Base-by-base conservation (phyloP, 2,113 vertebrate species). In the Passerina amoena region DNA sequence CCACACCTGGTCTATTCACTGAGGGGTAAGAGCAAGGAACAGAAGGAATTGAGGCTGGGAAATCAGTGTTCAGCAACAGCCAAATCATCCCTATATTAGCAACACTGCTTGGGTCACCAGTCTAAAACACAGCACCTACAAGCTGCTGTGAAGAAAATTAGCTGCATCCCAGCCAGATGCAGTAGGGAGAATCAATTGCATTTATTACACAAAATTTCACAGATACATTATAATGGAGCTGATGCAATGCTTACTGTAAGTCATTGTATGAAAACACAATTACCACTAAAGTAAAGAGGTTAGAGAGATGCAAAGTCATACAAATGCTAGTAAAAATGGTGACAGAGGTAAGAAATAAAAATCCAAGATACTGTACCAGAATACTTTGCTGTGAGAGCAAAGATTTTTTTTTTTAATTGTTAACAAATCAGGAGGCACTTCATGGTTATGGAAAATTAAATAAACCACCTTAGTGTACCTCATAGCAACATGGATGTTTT, bases 1-100 rank as follows among this genome's bases (percentile, higher is more conserved):
- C 3, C 10, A 48, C 14, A 11, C 6, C 3, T 10, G 33, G 11
- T 9, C 28, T 44, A 25, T 21, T 50, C 1, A 0, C 16, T 45
- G 23, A 69, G 11, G 8, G 25, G 15, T 50, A 42, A 81, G 10
- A 50, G 30, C 6, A 33, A 64, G 63, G 45, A 69, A 19, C 4
- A 40, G 21, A 64, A 76, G 28, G 12, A 10, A 30, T 9, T 20
- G 14, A 78, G 24, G 37, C 21, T 42, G 35, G 14, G 14, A 9
- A 47, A 82, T 16, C 10, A 22, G 13, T 18, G 31, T 5, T 61
- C 61, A 82, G 23, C 14, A 45, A 37, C 33, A 59, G 33, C 16
- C 11, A 40, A 40, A 72, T 10, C 23, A 64, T 3, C 10, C 16
- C 10, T 22, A 8, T 33, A 10, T 40, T 45, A 45, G 31, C 42